Base-by-base conservation (phyloP, 1,140 invertebrate species). In the Leptinotarsa undecemlineata region DNA sequence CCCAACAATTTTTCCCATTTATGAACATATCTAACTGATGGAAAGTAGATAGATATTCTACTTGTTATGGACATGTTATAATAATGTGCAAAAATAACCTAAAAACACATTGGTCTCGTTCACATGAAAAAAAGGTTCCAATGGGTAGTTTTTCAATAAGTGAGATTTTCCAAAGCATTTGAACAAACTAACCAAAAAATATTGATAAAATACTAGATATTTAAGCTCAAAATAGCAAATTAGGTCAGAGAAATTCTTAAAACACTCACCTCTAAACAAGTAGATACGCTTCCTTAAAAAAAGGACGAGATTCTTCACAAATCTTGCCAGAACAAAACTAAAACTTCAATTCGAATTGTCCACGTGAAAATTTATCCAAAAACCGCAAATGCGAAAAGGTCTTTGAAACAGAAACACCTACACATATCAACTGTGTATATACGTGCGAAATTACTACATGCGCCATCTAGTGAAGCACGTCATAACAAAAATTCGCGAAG, bases 201-300 rank as follows among this genome's bases (percentile, higher is more conserved):
- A 17, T 62, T 62, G 17, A 33, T 15, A 61, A 26, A 61, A 71
- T 17, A 60, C 70, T 21, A 62, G 33, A 61, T 71, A 71, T 71
- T 71, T 71, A 6, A 33, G 57, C 70, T 51, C 21, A 71, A 71
- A 71, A 71, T 71, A 71, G 70, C 70, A 62, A 71, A 71, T 71
- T 71, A 71, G 70, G 70, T 71, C 70, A 71, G 21, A 21, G 21
- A 51, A 71, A 71, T 42, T 61, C 21, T 71, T 23, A 23, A 61
- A 71, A 62, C 21, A 71, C 70, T 71, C 42, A 71, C 70, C 70
- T 47, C n/a, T 33, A 21, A 71, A 17, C 4, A 60, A 26, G 6
- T 21, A 33, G 26, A 68, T 68, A 26, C 11, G 33, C 33, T 42
- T 42, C 33, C 33, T 42, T 42, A 4, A 68, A 47, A 48, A 47